Evolutionary conservation across 2,797 vertebrate genomes (phyloP).

Genomic region (Mionectes olivaceus): DNA sequence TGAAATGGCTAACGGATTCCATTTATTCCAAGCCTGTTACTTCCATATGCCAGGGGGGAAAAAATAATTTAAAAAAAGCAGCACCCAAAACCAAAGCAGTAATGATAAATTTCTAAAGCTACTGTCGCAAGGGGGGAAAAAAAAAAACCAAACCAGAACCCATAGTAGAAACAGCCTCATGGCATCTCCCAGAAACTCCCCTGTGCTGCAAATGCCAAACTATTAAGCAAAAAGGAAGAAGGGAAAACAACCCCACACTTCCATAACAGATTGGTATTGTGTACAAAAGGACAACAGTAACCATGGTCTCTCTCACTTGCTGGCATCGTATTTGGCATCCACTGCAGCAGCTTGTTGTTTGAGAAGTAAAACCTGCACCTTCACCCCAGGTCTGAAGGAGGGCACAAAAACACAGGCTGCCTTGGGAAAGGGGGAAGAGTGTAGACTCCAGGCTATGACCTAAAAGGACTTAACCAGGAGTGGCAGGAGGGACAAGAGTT

Average conservation of each 20-base stretch:
- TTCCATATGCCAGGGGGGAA: not conserved
- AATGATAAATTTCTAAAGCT: conserved; percentile 16
- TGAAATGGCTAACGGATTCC: not conserved
- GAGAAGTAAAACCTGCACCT: not conserved
- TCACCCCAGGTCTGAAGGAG: not conserved
- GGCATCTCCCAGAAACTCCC: not conserved
- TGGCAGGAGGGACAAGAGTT: not conserved
- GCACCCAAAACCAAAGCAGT: not conserved
- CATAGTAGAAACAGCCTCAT: not conserved
- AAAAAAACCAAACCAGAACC: too few relatives aligned
- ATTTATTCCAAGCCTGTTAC: not conserved
- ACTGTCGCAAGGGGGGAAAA: not conserved
- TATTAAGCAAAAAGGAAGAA: conserved; percentile 8
- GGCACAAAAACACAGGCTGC: not conserved
- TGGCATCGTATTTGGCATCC: not conserved
- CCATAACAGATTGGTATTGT: not conserved
- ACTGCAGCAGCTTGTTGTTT: not conserved
- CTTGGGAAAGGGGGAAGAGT: fast-evolving
- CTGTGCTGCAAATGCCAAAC: not conserved
- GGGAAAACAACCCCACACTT: not conserved
- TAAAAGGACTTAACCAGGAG: not conserved
- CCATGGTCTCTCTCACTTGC: not conserved
- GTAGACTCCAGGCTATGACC: not conserved
- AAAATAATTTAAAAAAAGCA: not conserved
- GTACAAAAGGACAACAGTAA: not conserved